phyloP scores from a whole-genome alignment of 1,140 invertebrate species.

The Dryas iulia region DNA sequence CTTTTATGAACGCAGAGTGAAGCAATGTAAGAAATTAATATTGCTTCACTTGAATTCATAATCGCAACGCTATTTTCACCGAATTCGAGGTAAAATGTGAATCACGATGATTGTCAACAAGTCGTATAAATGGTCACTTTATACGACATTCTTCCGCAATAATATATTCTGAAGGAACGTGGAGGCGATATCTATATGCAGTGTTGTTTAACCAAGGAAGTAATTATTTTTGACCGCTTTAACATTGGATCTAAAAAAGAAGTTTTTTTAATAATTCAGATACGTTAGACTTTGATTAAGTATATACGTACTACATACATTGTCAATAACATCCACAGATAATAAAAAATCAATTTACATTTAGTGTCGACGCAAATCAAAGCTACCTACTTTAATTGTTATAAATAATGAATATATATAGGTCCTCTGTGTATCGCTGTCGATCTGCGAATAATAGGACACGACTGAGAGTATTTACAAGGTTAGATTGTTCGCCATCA shows the following conservation, averaged over 20 bases:
- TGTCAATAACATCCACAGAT: slow-evolving; percentile 23
- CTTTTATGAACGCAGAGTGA: not conserved
- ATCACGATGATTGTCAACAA: slow-evolving; percentile 52
- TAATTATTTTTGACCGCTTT: slow-evolving; percentile 46
- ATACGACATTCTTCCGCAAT: slow-evolving; percentile 53
- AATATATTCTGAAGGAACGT: slow-evolving; percentile 35
- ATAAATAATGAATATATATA: slow-evolving; percentile 21
- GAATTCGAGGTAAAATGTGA: slow-evolving; percentile 50
- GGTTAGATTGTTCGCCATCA: slow-evolving; percentile 60
- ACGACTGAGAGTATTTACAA: slow-evolving; percentile 52
- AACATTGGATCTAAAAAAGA: slow-evolving; percentile 36
- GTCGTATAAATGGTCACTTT: slow-evolving; percentile 57
- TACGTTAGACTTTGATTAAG: slow-evolving; percentile 27
- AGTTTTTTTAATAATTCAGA: slow-evolving; percentile 24
- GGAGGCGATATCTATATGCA: slow-evolving; percentile 29
- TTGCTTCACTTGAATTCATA: slow-evolving; percentile 10
- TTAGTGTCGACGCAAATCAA: slow-evolving; percentile 13
- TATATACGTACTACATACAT: slow-evolving; percentile 11
- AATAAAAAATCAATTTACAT: slow-evolving; percentile 28
- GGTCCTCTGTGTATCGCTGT: slow-evolving; percentile 15
- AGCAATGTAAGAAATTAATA: not conserved
- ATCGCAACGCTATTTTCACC: slow-evolving; percentile 28
- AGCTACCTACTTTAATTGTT: slow-evolving; percentile 21
- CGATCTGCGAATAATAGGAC: slow-evolving; percentile 52
- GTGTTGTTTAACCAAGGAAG: slow-evolving; percentile 39